Evolutionary conservation across 2,113 vertebrate species (phyloP), one percentile per base, ranked within the genome.

Genomic region (Toxotes chatareus): DNA sequence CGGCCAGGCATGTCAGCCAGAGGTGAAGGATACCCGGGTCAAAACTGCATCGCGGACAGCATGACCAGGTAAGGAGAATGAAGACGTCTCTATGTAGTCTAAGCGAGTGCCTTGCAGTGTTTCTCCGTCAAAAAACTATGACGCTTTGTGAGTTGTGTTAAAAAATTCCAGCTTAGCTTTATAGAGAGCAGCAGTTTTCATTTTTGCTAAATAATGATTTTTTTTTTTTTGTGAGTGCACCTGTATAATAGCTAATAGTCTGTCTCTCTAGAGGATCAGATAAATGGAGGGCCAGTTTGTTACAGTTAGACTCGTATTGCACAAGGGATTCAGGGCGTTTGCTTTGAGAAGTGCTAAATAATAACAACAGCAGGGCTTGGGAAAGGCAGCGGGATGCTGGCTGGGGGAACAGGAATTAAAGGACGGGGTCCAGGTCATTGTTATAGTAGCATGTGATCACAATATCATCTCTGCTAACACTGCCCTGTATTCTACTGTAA

Each of bases 11-110:
- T 99, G 94, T 94, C 97, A 9, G 95, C 95, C 80, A 96, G 98
- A 93, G 96, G 96, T 17, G 98, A 99, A 89, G 97, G 96, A 82
- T 99, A 97, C 92, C 96, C 95, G 1, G 96, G 97, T 85, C 95
- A 97, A 94, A 97, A 97, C 94, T 98, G 97, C 96, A 96, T 99
- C 95, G 94, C 96, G 87, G 98, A 99, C 93, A 96, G 94, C 56
- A 96, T 98, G 89, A 80, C 92, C 11, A 95, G 95, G 95, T 96
- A 95, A 94, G 93, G 73, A 76, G 5, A 46, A 75, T 36, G 14
- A 75, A 31, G 6, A 32, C 0, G 0, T 73, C 64, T 74, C 51
- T 46, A 2, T 63, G 16, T 55, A 5, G 36, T 73, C 4, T 63
- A 21, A 46, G 21, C 57, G 40, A 47, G 31, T 66, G 16, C 5